phyloP scores from a whole-genome alignment of 2,888 invertebrate genomes.

The Pardosa pseudoannulata region DNA sequence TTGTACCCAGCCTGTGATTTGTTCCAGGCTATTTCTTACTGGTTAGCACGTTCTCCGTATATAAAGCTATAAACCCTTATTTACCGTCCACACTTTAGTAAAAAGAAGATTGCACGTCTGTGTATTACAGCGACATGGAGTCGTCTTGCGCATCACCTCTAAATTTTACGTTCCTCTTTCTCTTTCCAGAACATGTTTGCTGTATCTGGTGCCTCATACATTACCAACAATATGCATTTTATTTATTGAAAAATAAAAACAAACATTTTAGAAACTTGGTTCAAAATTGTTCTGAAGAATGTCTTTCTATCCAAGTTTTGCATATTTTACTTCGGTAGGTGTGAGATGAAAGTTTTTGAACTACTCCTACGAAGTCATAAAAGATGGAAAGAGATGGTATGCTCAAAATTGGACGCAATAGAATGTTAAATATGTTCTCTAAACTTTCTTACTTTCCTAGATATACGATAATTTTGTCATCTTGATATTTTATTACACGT shows the following conservation, averaged over 20 bases:
- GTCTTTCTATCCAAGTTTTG: conserved; percentile 16
- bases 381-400: conserved; percentile 20
- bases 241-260: neutral
- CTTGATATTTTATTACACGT: no score
- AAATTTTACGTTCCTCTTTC: conserved; percentile 1
- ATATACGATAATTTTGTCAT: no score
- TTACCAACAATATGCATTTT: conserved; percentile 15
- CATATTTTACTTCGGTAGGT: conserved; percentile 27
- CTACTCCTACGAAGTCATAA: conserved; percentile 15
- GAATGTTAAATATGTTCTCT: neutral
- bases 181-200: conserved; percentile 12
- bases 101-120: conserved; percentile 6
- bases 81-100: conserved; percentile 31
- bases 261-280: neutral
- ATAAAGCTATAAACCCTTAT: conserved; percentile 39
- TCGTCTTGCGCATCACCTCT: neutral
- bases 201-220: neutral
- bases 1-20: no score
- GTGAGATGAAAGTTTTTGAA: conserved; percentile 17
- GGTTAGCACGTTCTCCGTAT: conserved; percentile 15
- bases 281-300: conserved; percentile 12
- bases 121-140: neutral
- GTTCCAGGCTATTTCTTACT: neutral
- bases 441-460: no score
- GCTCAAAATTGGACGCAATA: conserved; percentile 1